Conservation (phyloP, 92 coral and sea anemone genomes). For the Desmophyllum pertusum region DNA sequence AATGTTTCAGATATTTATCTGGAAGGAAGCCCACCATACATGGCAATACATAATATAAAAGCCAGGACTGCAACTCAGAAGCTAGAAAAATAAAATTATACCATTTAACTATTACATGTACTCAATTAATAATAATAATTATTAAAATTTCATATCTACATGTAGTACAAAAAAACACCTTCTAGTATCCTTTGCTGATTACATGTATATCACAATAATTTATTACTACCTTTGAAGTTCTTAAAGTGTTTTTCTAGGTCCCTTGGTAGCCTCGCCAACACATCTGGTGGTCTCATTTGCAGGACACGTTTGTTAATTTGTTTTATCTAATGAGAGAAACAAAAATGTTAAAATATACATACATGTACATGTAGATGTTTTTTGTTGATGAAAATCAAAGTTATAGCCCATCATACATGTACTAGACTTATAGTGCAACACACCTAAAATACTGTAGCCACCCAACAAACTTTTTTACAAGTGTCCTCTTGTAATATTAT, state of each 20-base stretch:
- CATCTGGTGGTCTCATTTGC: slow-evolving; percentile 65
- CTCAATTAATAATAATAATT: not conserved
- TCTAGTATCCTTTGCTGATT: too few species aligned
- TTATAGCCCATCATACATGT: too few species aligned
- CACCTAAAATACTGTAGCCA: too few species aligned
- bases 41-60: slow-evolving; percentile 64
- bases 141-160: not conserved
- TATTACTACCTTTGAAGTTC: slow-evolving; percentile 67
- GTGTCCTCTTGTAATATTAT: too few species aligned
- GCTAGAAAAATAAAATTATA: slow-evolving; percentile 28
- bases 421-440: too few species aligned
- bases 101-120: too few species aligned
- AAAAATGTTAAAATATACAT: too few species aligned
- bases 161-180: too few species aligned
- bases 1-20: slow-evolving; percentile 47
- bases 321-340: too few species aligned
- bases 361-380: not conserved
- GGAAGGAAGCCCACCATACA: slow-evolving; percentile 56
- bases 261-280: slow-evolving; percentile 46
- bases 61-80: slow-evolving; percentile 72
- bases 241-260: slow-evolving; percentile 57
- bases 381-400: too few species aligned
- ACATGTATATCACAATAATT: not conserved
- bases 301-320: slow-evolving; percentile 45
- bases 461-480: too few species aligned